Percentiles rank a stretch among this genome's conserved stretches.
These are phyloP conservation scores for Acrobeloides nanus DNA, from an alignment of 2,888 invertebrate genomes.

Conservation along the genomic window DNA sequence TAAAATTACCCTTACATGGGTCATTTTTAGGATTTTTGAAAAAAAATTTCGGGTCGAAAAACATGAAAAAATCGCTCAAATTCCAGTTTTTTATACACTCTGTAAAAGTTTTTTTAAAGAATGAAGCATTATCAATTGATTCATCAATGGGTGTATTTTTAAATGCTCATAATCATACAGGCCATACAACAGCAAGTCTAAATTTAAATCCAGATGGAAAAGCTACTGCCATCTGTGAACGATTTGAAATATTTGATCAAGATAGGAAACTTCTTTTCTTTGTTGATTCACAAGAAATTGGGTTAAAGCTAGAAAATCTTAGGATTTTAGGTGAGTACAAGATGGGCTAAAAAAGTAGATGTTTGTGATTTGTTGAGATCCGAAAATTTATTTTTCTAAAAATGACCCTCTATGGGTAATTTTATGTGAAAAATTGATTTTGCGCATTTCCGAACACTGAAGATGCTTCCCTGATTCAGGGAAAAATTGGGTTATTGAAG, in stretches of 20 bases:
- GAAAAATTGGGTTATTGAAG: too few species aligned
- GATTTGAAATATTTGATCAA: conserved; percentile 45
- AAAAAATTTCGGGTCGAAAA: too few species aligned
- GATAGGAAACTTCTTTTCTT: conserved; percentile 48
- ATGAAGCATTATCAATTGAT: conserved; percentile 47
- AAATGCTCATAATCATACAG: conserved; percentile 45
- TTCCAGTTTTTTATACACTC: not conserved
- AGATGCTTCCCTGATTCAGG: too few species aligned
- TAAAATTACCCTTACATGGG: too few species aligned
- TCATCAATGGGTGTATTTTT: conserved; percentile 43
- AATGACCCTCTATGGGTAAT: too few species aligned
- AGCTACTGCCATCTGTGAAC: conserved; percentile 32
- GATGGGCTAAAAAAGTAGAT: too few species aligned
- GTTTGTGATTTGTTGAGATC: too few species aligned
- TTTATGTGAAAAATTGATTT: not conserved
- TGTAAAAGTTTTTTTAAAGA: conserved; percentile 23
- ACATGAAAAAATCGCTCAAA: too few species aligned
- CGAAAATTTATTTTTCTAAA: too few species aligned
- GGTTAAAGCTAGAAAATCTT: conserved; percentile 51
- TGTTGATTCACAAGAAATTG: conserved; percentile 51
- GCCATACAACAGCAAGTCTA: conserved; percentile 38
- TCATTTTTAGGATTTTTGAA: too few species aligned
- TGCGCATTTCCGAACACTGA: too few species aligned
- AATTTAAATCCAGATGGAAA: conserved; percentile 30
- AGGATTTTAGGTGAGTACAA: conserved; percentile 47